Base-by-base conservation (phyloP, 2,888 invertebrate genomes). In the Cremastinae sp. region DNA sequence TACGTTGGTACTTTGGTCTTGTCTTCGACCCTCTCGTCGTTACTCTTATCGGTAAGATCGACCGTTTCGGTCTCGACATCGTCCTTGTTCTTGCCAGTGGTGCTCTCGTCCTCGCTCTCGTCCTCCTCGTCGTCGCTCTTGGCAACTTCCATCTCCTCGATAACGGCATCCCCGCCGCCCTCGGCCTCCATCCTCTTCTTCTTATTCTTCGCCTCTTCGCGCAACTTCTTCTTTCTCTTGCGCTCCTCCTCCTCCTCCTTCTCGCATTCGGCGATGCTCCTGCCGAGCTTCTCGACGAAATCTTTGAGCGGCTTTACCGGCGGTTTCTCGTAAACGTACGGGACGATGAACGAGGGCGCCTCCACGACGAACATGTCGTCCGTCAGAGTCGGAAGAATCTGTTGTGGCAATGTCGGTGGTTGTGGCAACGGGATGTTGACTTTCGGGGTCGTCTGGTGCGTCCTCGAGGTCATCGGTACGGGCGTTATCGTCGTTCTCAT, bases 291-390 rank as follows among this genome's bases (percentile, higher is more conserved):
- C 38, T 91, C 91, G 34, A 96, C 92, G 87, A 94, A 94, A 79
- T 95, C 94, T 86, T 94, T 94, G 78, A 97, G 92, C 71, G 95
- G 94, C 84, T 94, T 94, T 3, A 94, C 89, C 0, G 97, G 96
- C 8, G 96, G 96, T 88, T 97, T 97, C 88, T 97, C 97, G 90
- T 97, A 97, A 18, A 97, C 96, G 88, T 97, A 97, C 54, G 97
- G 97, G 81, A 97, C 97, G 86, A 97, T 96, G 87, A 97, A 97
- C 18, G 96, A 97, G 4, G 97, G 97, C 28, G 97, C 97, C 90
- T 97, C 97, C 8, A 97, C 95, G 9, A 97, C 96, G 88, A 95
- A 97, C 95, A 97, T 97, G 84, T 97, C 96, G 87, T 97, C 97
- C 16, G 96, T 96, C 20, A 97, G 90, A 5, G 96, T 95, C 0